Evolutionary conservation across 2,888 invertebrate species (phyloP).

Genomic region (Agrochola circellaris): DNA sequence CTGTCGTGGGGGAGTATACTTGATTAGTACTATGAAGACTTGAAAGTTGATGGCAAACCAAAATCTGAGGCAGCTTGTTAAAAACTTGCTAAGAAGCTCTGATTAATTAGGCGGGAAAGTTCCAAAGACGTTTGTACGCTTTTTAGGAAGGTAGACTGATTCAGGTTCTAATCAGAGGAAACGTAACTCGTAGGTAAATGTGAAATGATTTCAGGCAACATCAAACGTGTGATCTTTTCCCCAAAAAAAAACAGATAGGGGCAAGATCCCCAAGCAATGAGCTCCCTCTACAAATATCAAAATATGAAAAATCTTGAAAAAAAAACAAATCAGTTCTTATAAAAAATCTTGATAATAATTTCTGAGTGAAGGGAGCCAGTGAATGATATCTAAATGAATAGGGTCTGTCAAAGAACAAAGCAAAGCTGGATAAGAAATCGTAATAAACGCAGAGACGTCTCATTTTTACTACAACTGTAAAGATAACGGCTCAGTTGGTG

Average conservation of each 20-base stretch:
- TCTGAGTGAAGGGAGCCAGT: constrained; percentile 60
- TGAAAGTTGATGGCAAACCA: constrained; percentile 70
- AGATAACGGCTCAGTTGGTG: constrained; percentile 67
- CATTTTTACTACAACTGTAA: constrained; percentile 74
- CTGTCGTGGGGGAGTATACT: constrained; percentile 83
- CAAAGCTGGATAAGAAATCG: constrained; percentile 72
- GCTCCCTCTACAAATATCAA: constrained; percentile 35
- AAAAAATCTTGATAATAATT: constrained; percentile 61
- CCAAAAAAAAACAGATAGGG: background rate
- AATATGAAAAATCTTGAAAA: constrained; percentile 36
- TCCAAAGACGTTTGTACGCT: constrained; percentile 32
- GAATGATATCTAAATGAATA: constrained; percentile 69
- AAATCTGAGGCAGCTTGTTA: constrained; percentile 45
- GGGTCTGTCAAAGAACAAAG: constrained; percentile 73
- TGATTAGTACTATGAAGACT: constrained; percentile 80
- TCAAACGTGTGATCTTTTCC: background rate
- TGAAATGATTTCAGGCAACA: background rate
- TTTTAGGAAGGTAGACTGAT: constrained; percentile 24
- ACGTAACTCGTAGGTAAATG: background rate
- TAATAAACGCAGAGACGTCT: constrained; percentile 76
- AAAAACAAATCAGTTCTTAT: constrained; percentile 62
- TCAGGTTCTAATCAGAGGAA: background rate
- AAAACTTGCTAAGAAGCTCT: constrained; percentile 48
- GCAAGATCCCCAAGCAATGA: constrained; percentile 20
- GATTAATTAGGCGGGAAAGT: constrained; percentile 55